Evolutionary conservation across 2,888 invertebrate genomes (phyloP), one percentile per base, ranked within the genome.

Genomic region (Calliopum simillimum): DNA sequence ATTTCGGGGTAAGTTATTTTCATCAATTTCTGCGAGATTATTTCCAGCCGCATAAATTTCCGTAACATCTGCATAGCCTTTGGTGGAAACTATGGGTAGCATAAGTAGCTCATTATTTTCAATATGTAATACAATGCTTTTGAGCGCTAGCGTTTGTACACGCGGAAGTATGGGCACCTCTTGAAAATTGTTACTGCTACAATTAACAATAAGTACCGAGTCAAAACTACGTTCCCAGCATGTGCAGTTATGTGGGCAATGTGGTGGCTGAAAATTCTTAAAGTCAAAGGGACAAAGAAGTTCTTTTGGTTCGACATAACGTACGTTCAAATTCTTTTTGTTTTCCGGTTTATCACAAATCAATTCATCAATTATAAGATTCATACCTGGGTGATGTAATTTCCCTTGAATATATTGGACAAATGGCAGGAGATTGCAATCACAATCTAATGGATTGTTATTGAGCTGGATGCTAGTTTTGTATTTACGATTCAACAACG

Each of bases 231-330:
- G 86, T 14, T 87, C 85, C 68, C 77, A 80, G 76, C 91, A 91
- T 0, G 75, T 74, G 76, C 92, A 92, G 1, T 80, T 77, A 0
- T 78, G 73, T 0, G 90, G 89, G 73, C 91, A 91, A 1, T 76
- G 81, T 46, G 77, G 16, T 73, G 73, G 62, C 86, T 82, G 11
- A 88, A n/a, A n/a, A n/a, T n/a, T n/a, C n/a, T n/a, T n/a, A n/a
- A n/a, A n/a, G n/a, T n/a, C n/a, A n/a, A n/a, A 79, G 0, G 85
- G 80, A 76, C 91, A 91, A 1, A 84, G 80, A 0, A 91, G 78
- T 23, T 86, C 84, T 19, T 81, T 75, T 0, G 88, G 87, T 64
- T 82, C 81, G 0, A 91, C 71, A 2, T 84, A 66, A 1, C 69
- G 75, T 0, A 83, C 75, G 0, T 62, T 56, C 4, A 76, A 79